Percentiles rank a stretch among this genome's conserved stretches.
Evolutionary conservation across 1,140 invertebrate species (phyloP).

Genomic region (Tetragonula clypearis): DNA sequence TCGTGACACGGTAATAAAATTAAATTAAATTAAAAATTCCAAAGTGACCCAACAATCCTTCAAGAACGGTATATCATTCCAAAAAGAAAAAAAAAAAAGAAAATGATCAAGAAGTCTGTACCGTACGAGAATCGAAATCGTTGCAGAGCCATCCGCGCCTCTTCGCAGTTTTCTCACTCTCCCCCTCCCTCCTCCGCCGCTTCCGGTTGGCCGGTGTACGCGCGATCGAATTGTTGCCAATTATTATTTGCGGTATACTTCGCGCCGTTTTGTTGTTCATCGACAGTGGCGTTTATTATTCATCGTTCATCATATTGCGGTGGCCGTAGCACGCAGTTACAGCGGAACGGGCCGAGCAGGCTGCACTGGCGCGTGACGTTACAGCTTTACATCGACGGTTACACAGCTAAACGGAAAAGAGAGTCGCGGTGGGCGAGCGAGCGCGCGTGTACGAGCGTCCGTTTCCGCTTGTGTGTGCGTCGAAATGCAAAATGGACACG

Average conservation of each 20-base stretch:
- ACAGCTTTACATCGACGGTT: conserved; percentile 61
- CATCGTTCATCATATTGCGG: conserved; percentile 74
- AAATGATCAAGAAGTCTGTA: too few relatives aligned
- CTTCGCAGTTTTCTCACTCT: background rate
- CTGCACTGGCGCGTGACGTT: conserved; percentile 56
- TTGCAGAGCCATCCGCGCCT: conserved; percentile 23
- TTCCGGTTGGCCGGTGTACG: conserved; percentile 1
- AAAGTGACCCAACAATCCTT: too few relatives aligned
- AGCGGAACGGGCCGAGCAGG: conserved; percentile 52
- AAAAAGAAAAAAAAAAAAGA: background rate
- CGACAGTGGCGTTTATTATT: conserved; percentile 75
- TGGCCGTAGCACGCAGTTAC: conserved; percentile 65
- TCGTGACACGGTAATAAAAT: too few relatives aligned
- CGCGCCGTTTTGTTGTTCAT: conserved; percentile 74
- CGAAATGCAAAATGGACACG: conserved; percentile 66
- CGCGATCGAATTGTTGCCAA: conserved; percentile 60
- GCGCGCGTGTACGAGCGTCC: conserved; percentile 14
- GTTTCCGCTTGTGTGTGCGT: conserved; percentile 61
- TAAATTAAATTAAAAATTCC: too few relatives aligned
- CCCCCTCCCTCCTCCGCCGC: background rate
- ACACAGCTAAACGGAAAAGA: conserved; percentile 51
- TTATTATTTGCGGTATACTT: conserved; percentile 74
- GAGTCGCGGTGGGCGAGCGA: background rate
- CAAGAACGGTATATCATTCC: background rate
- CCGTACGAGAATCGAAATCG: conserved; percentile 49